phyloP scores from a whole-genome alignment of 2,888 invertebrate genomes.

The Drosophila trichaetosa region DNA sequence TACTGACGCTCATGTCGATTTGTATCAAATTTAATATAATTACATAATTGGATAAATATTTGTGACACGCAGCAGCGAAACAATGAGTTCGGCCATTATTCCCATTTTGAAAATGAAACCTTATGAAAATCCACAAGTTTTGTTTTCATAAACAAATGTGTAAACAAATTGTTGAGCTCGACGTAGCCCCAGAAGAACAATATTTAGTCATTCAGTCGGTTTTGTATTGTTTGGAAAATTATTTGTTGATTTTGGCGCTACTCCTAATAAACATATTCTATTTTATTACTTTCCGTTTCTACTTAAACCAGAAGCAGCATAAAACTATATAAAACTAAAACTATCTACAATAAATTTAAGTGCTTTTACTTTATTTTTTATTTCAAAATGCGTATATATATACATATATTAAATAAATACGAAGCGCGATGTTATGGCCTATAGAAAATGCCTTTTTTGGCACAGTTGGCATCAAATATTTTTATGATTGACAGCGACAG shows the following conservation, averaged over 20 bases:
- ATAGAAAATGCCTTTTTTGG: constrained; percentile 23
- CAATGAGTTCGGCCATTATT: constrained; percentile 48
- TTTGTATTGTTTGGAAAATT: constrained; percentile 55
- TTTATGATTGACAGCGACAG: constrained; percentile 60
- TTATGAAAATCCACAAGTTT: constrained; percentile 67
- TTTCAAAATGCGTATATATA: constrained; percentile 26
- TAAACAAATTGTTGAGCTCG: constrained; percentile 46
- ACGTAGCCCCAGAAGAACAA: constrained; percentile 46
- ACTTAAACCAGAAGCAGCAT: constrained; percentile 55
- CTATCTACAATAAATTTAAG: constrained; percentile 47
- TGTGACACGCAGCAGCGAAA: constrained; percentile 66
- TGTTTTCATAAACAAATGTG: constrained; percentile 67
- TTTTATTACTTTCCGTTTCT: constrained; percentile 76
- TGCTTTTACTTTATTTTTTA: constrained; percentile 37
- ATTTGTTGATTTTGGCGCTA: constrained; percentile 52
- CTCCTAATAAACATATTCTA: constrained; percentile 61
- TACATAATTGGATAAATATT: constrained; percentile 75
- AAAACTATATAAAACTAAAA: constrained; percentile 58
- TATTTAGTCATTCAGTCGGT: constrained; percentile 56
- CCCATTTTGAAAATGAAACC: constrained; percentile 51
- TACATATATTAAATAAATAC: background rate
- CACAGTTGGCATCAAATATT: constrained; percentile 26
- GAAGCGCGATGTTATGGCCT: background rate
- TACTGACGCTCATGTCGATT: constrained; percentile 60
- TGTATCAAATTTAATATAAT: constrained; percentile 68